Base-by-base conservation (phyloP, 2,888 invertebrate genomes). In the Leucozona laternaria region DNA sequence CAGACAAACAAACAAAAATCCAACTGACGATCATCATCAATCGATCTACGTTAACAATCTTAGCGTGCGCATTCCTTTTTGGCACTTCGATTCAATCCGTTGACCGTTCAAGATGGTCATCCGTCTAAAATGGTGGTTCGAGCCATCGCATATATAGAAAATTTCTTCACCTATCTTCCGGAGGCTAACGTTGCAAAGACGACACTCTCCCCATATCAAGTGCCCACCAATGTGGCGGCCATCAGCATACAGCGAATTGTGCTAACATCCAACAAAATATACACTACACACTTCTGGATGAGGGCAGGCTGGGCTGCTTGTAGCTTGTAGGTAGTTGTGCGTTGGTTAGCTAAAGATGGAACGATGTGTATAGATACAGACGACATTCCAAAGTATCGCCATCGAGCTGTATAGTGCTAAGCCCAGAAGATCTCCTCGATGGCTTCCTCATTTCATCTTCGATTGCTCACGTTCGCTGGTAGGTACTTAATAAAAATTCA, bases 371-470 rank as follows among this genome's bases (percentile, higher is more conserved):
- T 68, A 68, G 53, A 37, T 85, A 86, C 75, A 86, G 70, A 79
- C 82, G 71, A 79, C 86, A 86, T 86, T 86, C 86, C 86, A 37
- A 86, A 71, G 86, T 86, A 86, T 86, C 82, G 82, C 58, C 73
- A 82, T 62, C 76, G 66, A 31, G 77, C 66, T 34, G 17, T n/a
- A n/a, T n/a, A n/a, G n/a, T 79, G 78, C 66, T 84, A 77, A 73
- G 85, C 86, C 86, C 86, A 86, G 86, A 86, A 86, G 86, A 86
- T 86, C 86, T 86, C 86, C 82, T 86, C 86, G 82, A 79, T 86
- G 86, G 86, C 86, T 86, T 86, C 86, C 86, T 86, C 86, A 86
- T 86, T 86, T 86, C 86, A 86, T 86, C 86, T 86, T 82, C 86
- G 86, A 76, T 77, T 86, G 82, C 82, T 82, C 86, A 86, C 86